Percentiles rank a stretch among this genome's conserved stretches.
Conservation (phyloP, 2,113 vertebrate species). For the Chloropsis cyanopogon region DNA sequence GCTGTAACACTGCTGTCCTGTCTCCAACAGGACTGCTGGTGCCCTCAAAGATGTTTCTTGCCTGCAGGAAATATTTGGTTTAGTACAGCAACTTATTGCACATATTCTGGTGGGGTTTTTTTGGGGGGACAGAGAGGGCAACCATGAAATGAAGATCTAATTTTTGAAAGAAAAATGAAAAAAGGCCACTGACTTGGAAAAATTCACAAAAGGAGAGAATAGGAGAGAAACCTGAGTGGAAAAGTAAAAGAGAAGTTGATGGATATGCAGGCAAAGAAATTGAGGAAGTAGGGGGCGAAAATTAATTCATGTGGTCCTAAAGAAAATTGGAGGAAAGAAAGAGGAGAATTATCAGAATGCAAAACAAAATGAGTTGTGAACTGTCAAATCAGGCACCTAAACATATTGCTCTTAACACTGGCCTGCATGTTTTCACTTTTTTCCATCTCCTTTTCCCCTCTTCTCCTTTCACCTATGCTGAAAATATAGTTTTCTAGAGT, state of each 20-base stretch:
- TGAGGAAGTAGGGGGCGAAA: background rate
- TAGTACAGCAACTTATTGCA: background rate
- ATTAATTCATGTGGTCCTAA: background rate
- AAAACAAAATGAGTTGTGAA: background rate
- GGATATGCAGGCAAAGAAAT: background rate
- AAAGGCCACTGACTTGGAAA: background rate
- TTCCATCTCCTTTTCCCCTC: background rate
- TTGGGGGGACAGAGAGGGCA: rapidly evolving
- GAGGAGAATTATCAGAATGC: background rate
- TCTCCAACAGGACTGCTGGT: background rate
- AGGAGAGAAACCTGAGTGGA: background rate
- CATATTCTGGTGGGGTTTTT: background rate
- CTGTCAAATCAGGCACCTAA: background rate
- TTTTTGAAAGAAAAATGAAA: background rate
- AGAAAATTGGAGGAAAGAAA: background rate
- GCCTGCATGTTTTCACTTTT: background rate
- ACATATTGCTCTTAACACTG: background rate
- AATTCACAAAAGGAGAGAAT: background rate
- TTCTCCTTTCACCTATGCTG: background rate
- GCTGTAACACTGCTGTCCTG: background rate
- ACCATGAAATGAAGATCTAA: background rate
- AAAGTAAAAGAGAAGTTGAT: background rate
- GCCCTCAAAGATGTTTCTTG: background rate
- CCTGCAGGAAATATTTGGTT: background rate
- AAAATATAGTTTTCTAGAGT: background rate